Evolutionary conservation across 2,888 invertebrate species (phyloP), one percentile per base, ranked within the genome.

Genomic region (Myopa testacea): DNA sequence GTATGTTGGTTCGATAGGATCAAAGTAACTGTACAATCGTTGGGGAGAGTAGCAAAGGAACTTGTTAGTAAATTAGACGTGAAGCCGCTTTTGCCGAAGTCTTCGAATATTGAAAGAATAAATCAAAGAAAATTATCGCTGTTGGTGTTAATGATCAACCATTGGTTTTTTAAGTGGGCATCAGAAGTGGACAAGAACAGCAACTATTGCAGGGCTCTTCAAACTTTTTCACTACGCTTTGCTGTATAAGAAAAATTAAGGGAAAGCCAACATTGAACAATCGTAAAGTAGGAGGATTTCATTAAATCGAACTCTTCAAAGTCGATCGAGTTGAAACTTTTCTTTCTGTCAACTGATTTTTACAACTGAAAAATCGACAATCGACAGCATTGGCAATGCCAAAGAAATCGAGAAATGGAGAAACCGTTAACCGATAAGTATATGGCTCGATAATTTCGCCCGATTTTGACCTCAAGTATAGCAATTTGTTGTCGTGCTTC

Each of bases 61-160:
- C 58, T 58, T 67, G 71, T 77, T 72, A 37, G 55, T 52, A 45
- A 67, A 69, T 74, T 74, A 74, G 76, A 40, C 63, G 70, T 75
- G 60, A 37, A 70, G 52, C n/a, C 38, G 76, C 16, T 68, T 55
- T 50, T 58, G 7, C 26, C 63, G 0, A 40, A 63, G 37, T 74
- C 77, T 65, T 72, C n/a, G 65, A n/a, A 45, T 45, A 45, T 58
- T n/a, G 50, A 4, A 50, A 45, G 19, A 72, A 74, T 63, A 74
- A 74, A 74, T 74, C 74, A 74, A 19, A 50, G 63, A 12, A 77
- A 77, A 77, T 77, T 77, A 77, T 70, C 73, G 60, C 62, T 69
- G 50, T 50, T 70, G 69, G 62, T 75, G 75, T 70, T 75, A 75
- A 70, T 75, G 70, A 72, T 73, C 55, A 69, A 69, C 52, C 58